These are phyloP conservation scores for Psilopogon haemacephalus DNA, from an alignment of 2,113 vertebrate genomes.

Conservation along the genomic window DNA sequence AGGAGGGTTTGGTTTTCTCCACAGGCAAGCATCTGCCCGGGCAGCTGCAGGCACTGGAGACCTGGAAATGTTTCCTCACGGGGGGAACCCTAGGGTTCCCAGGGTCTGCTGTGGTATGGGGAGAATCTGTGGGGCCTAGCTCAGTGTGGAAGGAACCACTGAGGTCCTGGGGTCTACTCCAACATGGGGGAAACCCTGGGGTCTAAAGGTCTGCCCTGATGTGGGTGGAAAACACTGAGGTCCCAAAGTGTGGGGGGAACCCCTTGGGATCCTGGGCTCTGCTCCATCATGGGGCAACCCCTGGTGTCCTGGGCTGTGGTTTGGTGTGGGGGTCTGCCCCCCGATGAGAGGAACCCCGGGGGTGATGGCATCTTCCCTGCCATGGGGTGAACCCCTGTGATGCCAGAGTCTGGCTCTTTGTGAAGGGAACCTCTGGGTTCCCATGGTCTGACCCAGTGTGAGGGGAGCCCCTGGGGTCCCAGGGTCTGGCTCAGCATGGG, in stretches of 20 bases:
- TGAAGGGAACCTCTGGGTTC: neutral
- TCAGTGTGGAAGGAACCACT: neutral
- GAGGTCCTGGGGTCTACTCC: too few relatives aligned
- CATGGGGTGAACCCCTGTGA: neutral
- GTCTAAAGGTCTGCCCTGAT: neutral
- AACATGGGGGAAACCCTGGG: neutral
- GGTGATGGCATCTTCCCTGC: neutral
- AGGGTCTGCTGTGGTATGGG: neutral
- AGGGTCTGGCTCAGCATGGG: neutral
- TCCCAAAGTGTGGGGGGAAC: neutral
- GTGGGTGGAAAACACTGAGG: neutral
- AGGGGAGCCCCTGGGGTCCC: neutral
- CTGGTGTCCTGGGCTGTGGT: neutral
- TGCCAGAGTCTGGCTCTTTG: too few relatives aligned
- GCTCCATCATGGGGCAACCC: neutral
- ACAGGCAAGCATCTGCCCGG: neutral
- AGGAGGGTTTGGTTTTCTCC: neutral
- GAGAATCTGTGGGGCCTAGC: neutral
- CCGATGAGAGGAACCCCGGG: neutral
- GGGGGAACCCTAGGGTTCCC: neutral
- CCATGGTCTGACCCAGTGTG: neutral
- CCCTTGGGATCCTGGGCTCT: neutral
- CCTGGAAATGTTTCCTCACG: neutral
- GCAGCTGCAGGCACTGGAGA: neutral
- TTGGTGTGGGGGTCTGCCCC: neutral